These are phyloP conservation scores for Saturnia pavonia DNA, from an alignment of 2,888 invertebrate species.

Conservation along the genomic window DNA sequence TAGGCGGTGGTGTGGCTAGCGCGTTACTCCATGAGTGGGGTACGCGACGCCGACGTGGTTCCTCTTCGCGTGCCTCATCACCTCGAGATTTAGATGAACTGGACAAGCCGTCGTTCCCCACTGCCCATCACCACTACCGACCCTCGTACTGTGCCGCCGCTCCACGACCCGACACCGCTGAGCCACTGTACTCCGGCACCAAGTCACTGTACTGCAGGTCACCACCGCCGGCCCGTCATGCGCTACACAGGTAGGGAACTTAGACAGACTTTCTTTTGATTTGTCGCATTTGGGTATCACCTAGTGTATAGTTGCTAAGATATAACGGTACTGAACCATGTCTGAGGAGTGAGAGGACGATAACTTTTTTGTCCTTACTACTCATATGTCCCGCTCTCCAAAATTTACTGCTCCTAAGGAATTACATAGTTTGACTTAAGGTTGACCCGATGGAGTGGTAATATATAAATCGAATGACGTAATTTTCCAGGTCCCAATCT, in stretches of 20 bases:
- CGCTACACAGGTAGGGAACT: constrained; percentile 85
- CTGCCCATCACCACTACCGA: constrained; percentile 80
- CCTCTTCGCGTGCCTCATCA: constrained; percentile 85
- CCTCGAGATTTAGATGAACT: constrained; percentile 88
- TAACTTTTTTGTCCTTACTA: too few species aligned
- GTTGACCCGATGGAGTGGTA: not conserved
- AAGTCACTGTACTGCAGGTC: constrained; percentile 93
- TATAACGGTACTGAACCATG: too few species aligned
- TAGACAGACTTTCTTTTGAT: too few species aligned
- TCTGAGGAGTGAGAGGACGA: too few species aligned
- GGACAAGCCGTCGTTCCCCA: constrained; percentile 84
- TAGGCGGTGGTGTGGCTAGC: constrained; percentile 90
- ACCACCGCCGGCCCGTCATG: constrained; percentile 90
- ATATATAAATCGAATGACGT: not conserved
- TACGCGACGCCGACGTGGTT: constrained; percentile 82
- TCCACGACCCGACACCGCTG: constrained; percentile 87
- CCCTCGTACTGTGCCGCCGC: constrained; percentile 86
- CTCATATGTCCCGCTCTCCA: too few species aligned
- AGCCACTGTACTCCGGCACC: constrained; percentile 92
- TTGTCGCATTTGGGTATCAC: too few species aligned
- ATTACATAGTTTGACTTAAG: not conserved
- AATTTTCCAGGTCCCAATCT: constrained; percentile 87
- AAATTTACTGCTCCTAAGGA: too few species aligned
- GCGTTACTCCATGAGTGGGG: constrained; percentile 93
- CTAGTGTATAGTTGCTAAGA: too few species aligned